These are phyloP conservation scores for human DNA, from an alignment of 2,113 vertebrate genomes.

Conservation along the genomic window GRCh38 chrX:93709001-93709500, in stretches of 20 bases:
- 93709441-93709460: slow-evolving; percentile 97
- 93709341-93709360: slow-evolving; percentile 21
- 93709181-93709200: neutral
- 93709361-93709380: neutral
- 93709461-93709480: slow-evolving; percentile 93
- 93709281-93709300: neutral
- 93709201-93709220: neutral
- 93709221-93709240: neutral
- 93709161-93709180: neutral
- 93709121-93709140: neutral
- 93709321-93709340: neutral
- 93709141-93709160: neutral
- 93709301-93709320: slow-evolving; percentile 54
- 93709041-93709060: neutral
- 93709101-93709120: neutral
- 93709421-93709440: slow-evolving; percentile 93
- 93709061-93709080: neutral
- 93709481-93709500: slow-evolving; percentile 87
- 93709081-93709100: neutral
- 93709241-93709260: neutral
- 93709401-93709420: slow-evolving; percentile 64
- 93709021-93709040: neutral
- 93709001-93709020: neutral
- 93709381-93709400: neutral
- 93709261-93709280: slow-evolving; percentile 36